Evolutionary conservation across 2,888 invertebrate genomes (phyloP), one percentile per base, ranked within the genome.

Genomic region (Drosophila paranaensis): DNA sequence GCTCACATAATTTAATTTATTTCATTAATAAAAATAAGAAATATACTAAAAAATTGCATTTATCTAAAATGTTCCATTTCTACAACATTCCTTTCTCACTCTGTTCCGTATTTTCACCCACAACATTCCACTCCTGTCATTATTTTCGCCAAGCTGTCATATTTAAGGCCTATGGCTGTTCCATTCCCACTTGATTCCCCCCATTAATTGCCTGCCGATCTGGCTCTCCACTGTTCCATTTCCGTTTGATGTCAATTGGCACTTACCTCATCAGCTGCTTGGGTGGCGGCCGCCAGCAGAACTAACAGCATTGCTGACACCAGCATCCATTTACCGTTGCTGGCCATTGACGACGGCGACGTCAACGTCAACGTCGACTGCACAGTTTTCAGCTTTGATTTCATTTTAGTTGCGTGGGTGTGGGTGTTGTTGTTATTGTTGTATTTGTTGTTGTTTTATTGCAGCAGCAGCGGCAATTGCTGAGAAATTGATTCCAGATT

Each of bases 211-310:
- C 11, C 27, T 8, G 11, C 2, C 14, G 46, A 48, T 48, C 39
- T 35, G n/a, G n/a, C 33, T 20, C 16, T 40, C 10, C 10, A 20
- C 25, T 43, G 62, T 67, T 69, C 16, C 30, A 60, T 10, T 69
- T 74, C 53, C 60, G 54, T 37, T 48, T 30, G 30, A 25, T 55
- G 48, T 50, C 43, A 40, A 51, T 57, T 27, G 25, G 16, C 64
- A 73, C 82, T 87, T 80, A 84, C 84, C 84, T 84, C 87, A 74
- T 84, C 87, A 81, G 79, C 76, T 71, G 87, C 87, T 67, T 84
- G 84, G 79, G 84, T 82, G 82, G 78, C 60, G 68, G 73, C 82
- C 64, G 64, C 72, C 64, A 84, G 69, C 61, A 84, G 66, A 67
- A 73, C 67, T 48, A 77, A 42, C 33, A 84, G 74, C 77, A 81